Conservation (phyloP, 2,113 vertebrate genomes). For the Dicerorhinus sumatrensis region DNA sequence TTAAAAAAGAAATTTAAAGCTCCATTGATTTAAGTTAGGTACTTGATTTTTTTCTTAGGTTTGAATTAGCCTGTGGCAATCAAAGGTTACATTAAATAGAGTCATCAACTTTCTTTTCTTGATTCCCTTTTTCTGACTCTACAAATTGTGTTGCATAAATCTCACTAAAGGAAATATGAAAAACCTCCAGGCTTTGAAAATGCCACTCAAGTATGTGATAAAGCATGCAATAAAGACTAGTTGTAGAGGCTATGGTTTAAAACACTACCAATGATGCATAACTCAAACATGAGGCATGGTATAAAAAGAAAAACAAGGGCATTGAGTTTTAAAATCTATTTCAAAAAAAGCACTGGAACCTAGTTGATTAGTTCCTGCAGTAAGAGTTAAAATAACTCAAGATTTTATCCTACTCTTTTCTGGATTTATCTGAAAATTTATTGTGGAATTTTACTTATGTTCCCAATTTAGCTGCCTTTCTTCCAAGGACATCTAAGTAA, state of each 20-base stretch:
- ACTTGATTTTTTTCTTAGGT: conserved; percentile 20
- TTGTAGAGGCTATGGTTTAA: conserved; percentile 42
- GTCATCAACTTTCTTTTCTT: neutral
- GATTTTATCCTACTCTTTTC: neutral
- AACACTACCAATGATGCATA: neutral
- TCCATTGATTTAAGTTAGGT: conserved; percentile 48
- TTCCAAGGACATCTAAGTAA: neutral
- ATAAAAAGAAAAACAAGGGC: conserved; percentile 36
- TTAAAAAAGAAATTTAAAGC: neutral
- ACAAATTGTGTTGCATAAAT: conserved; percentile 54
- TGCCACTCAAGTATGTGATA: conserved; percentile 52
- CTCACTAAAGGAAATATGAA: conserved; percentile 58
- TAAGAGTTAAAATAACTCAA: conserved; percentile 36
- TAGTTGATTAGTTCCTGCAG: neutral
- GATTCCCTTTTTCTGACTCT: conserved; percentile 5
- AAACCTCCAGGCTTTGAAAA: conserved; percentile 53
- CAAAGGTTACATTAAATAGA: conserved; percentile 54
- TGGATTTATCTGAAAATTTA: neutral
- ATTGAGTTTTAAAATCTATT: neutral
- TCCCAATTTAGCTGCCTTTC: conserved; percentile 36
- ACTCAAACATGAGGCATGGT: neutral
- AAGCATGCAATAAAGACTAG: conserved; percentile 35
- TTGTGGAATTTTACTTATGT: neutral
- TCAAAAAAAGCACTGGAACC: conserved; percentile 14
- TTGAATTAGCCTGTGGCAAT: conserved; percentile 45